Base-by-base conservation (phyloP, 2,888 invertebrate species). In the Pediacus dermestoides region DNA sequence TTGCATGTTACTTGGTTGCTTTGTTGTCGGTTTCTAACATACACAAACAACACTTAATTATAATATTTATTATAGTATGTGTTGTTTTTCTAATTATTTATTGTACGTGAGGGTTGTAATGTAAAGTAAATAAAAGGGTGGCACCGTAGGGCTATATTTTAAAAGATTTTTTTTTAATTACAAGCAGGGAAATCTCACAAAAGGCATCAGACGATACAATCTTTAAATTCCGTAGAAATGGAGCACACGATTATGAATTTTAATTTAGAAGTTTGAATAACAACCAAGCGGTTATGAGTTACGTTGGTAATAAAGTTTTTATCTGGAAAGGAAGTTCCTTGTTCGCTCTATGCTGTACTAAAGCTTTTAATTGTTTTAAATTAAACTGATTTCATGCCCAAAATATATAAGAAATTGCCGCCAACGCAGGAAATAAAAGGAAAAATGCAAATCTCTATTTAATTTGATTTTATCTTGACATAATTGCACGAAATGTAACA, bases 231-330 rank as follows among this genome's bases (percentile, higher is more conserved):
- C 37, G 25, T 26, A 36, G 30, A 41, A 44, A 28, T 28, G 28
- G 28, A 44, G 37, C 42, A 34, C 45, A 46, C 41, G 40, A 47
- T 50, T 43, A 45, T 46, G 50, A 47, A 50, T 50, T 50, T 50
- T 47, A 50, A 50, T 50, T 47, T 44, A 35, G 36, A 44, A 44
- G 34, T 44, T 42, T 42, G 46, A 50, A 42, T 46, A 45, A 50
- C 41, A 28, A 37, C 32, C 37, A 30, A 30, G 38, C 31, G 39
- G 46, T 43, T 37, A 39, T 41, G 41, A 43, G 42, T 41, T 43
- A 44, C 36, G 45, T 40, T 30, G 32, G 50, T 35, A 47, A 46
- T 45, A 50, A 47, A 47, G 37, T 46, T 47, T 47, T 44, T 45
- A 45, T 47, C 45, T 42, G 30, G 33, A 34, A 27, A 34, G 41